Base-by-base conservation (phyloP, 1,140 invertebrate species). In the Apis florea region DNA sequence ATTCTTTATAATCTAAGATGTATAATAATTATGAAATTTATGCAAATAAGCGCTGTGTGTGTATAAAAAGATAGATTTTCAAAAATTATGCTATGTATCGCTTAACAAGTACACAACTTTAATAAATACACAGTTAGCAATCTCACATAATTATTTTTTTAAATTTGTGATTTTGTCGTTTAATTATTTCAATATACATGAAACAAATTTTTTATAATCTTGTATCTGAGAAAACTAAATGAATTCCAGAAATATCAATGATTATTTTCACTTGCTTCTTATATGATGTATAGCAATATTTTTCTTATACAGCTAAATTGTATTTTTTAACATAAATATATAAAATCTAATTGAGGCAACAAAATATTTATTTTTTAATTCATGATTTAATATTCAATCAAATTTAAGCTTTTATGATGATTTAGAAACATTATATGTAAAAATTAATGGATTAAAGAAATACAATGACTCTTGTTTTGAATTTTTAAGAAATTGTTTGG, bases 1-100 rank as follows among this genome's bases (percentile, higher is more conserved):
- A 6, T 51, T 49, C 4, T 58, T 69, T 70, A 51, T 11, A 9
- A 51, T 78, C 6, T 17, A 53, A 51, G 10, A 13, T 53, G 26
- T 74, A 71, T 26, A 26, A 80, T 85, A 71, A 81, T 24, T 81
- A 69, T 77, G 58, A 9, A 53, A 3, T 59, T 56, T 66, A 72
- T 58, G 64, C 24, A 64, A 86, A 66, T 54, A 54, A 86, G 40
- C 31, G 40, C 49, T 83, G 4, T 40, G 5, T 40, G 5, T 40
- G 56, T 26, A 24, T 67, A 66, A n/a, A 79, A 47, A 64, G 11
- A 70, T 66, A 24, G 61, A 61, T 86, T 82, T 83, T 66, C 19
- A 68, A 86, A 64, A 88, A 83, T 53, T 79, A 77, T 88, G 79
- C 85, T 91, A 84, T 88, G 83, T 92, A 88, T 90, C 67, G 88